Conservation (phyloP, 2,113 vertebrate genomes). For the Empidonax traillii region DNA sequence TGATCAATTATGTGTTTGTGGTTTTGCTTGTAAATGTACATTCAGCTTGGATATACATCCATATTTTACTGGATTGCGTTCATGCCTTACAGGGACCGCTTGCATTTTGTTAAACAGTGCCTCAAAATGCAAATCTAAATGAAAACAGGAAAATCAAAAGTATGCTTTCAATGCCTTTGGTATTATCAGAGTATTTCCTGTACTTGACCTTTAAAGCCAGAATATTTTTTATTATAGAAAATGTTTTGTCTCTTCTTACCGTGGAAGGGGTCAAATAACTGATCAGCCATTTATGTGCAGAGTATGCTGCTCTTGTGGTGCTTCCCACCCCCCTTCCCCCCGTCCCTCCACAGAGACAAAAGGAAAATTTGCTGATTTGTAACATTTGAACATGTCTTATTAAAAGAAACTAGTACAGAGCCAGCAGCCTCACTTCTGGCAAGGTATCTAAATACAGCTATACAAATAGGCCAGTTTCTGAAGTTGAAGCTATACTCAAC, state of each 20-base stretch:
- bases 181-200: background rate
- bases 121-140: background rate
- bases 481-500: constrained; percentile 3
- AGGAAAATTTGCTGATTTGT: background rate
- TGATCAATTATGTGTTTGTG: background rate
- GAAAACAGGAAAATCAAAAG: background rate
- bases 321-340: background rate
- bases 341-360: background rate
- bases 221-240: background rate
- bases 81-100: background rate
- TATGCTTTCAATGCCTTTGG: background rate
- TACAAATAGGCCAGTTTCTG: constrained; percentile 20
- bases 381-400: background rate
- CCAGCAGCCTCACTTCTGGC: constrained; percentile 22
- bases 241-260: background rate
- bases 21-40: background rate
- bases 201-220: background rate
- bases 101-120: background rate
- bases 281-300: background rate
- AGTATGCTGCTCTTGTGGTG: background rate
- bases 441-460: constrained; percentile 13
- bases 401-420: background rate
- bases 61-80: background rate
- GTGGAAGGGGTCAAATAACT: background rate
- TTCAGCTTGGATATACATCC: background rate